Conservation (phyloP, 2,797 vertebrate genomes). For the Prionace glauca region DNA sequence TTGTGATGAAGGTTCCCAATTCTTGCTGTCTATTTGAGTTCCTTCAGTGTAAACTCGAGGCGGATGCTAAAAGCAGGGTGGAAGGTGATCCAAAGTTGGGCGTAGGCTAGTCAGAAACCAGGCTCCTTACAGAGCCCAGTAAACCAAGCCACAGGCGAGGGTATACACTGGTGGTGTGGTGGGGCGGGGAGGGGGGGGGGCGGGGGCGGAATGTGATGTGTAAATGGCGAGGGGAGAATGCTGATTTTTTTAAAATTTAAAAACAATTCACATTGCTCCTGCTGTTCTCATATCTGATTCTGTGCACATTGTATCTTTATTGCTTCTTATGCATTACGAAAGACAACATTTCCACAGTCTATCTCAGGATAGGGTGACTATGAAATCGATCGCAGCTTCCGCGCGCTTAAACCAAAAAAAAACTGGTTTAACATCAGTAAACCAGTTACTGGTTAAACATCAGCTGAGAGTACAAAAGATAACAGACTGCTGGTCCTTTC, state of each 20-base stretch:
- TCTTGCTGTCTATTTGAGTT: not conserved
- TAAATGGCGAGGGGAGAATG: not conserved
- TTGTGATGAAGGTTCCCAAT: not conserved
- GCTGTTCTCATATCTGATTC: not conserved
- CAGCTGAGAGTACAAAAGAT: not conserved
- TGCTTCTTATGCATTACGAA: not conserved
- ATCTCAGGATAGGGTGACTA: not conserved
- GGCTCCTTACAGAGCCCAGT: not conserved
- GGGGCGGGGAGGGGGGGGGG: too few relatives aligned
- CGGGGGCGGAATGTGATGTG: not conserved
- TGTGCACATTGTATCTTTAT: not conserved
- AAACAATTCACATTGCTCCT: not conserved
- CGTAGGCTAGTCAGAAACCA: not conserved
- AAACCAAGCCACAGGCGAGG: not conserved
- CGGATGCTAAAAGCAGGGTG: too few relatives aligned
- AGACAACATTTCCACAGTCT: not conserved
- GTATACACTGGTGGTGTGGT: too few relatives aligned
- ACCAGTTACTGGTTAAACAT: not conserved
- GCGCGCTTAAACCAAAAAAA: not conserved
- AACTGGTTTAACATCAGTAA: too few relatives aligned
- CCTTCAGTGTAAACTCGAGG: too few relatives aligned
- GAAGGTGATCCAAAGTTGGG: not conserved
- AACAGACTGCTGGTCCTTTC: too few relatives aligned
- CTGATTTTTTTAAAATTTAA: not conserved
- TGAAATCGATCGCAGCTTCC: not conserved